phyloP scores from a whole-genome alignment of 2,113 vertebrate species.

The Rousettus leschenaultii region DNA sequence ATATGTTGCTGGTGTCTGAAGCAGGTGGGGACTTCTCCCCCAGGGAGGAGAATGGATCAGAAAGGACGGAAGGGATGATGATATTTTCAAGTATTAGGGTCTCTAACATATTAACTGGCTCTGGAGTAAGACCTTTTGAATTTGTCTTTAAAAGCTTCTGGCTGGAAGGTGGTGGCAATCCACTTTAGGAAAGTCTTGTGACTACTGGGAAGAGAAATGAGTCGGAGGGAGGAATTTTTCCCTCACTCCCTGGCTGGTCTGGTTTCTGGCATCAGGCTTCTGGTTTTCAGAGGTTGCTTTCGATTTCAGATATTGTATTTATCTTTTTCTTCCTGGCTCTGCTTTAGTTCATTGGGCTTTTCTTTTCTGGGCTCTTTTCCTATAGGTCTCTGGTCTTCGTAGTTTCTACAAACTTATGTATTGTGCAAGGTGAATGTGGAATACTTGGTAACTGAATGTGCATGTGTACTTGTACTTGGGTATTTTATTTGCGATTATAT shows the following conservation, averaged over 20 bases:
- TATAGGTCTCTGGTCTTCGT: background rate
- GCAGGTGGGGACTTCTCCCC: background rate
- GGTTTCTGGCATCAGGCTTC: background rate
- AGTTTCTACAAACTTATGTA: background rate
- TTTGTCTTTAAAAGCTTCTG: background rate
- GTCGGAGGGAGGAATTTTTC: background rate
- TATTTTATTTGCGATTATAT: background rate
- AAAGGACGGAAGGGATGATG: background rate
- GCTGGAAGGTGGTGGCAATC: background rate
- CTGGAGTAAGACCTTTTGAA: background rate
- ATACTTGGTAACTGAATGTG: background rate
- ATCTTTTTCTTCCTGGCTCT: background rate
- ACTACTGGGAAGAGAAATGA: background rate
- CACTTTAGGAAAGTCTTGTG: background rate
- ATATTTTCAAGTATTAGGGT: too few relatives aligned
- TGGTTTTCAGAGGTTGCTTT: background rate
- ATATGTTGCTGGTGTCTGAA: fast-evolving
- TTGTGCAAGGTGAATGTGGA: background rate
- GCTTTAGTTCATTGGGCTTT: background rate
- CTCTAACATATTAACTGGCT: too few relatives aligned
- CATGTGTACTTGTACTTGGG: background rate
- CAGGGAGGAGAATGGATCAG: background rate
- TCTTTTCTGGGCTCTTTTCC: background rate
- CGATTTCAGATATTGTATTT: background rate
- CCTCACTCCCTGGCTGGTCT: background rate